Base-by-base conservation (phyloP, 2,113 vertebrate species). In the Rutilus rutilus region DNA sequence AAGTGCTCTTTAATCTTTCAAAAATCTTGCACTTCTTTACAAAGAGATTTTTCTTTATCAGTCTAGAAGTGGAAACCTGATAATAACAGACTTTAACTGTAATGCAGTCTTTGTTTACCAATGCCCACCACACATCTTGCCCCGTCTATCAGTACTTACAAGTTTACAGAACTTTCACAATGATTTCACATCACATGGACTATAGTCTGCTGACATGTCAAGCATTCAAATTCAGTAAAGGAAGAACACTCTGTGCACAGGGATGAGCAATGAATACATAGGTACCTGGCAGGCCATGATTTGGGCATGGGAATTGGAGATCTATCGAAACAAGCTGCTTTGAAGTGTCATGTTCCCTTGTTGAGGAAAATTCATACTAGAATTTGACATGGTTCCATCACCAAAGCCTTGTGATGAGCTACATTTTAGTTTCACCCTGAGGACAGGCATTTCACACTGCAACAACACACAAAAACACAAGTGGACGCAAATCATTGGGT, bases 361-460 rank as follows among this genome's bases (percentile, higher is more conserved):
- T 42, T 60, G 33, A 52, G 47, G 36, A 82, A 64, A 52, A 50
- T 42, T 19, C 71, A 77, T 57, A 21, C 39, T 50, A 42, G 27
- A 76, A 84, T 84, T 71, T 75, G 81, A 76, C 10, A 67, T 52
- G 52, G 73, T 85, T 81, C 85, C 59, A 87, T 76, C 81, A 71
- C 25, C 60, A 80, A 65, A 80, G 80, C 10, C 59, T 67, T 42
- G 59, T 75, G 45, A 67, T 54, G 71, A 64, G 59, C 39, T 42
- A 82, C 17, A 39, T 74, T 73, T 80, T 60, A 47, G n/a, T n/a
- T n/a, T n/a, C n/a, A 86, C 30, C 59, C 79, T 54, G 69, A 65
- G 76, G 7, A 73, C 23, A n/a, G 50, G 23, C 15, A 14, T 76
- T 82, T 80, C 75, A 79, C 14, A 85, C 42, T 1, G 39, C 39